phyloP scores from a whole-genome alignment of 2,797 vertebrate genomes.

The Peromyscus eremicus region DNA sequence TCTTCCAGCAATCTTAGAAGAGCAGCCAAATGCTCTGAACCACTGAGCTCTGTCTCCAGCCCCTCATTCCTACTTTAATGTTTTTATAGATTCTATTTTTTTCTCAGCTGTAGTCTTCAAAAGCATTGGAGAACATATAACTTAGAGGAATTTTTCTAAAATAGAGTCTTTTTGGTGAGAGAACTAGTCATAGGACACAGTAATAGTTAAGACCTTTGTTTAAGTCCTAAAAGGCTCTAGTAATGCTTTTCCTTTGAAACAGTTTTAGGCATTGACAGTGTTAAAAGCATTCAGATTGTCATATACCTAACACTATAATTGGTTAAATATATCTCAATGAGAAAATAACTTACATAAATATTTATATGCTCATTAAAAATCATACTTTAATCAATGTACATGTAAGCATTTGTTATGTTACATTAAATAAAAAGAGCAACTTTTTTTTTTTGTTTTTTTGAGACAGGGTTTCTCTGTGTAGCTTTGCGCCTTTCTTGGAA shows the following conservation, averaged over 20 bases:
- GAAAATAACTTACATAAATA: conserved; percentile 6
- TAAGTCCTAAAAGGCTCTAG: neutral
- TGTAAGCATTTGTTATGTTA: conserved; percentile 20
- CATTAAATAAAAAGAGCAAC: conserved; percentile 33
- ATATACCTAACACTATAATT: neutral
- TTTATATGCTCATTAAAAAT: neutral
- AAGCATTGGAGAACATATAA: conserved; percentile 41
- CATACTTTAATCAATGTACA: neutral
- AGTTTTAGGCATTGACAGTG: neutral
- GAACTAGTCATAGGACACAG: neutral
- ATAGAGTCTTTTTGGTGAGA: conserved; percentile 3
- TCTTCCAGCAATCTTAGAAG: neutral
- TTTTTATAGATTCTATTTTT: conserved; percentile 5
- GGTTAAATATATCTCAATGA: conserved; percentile 29
- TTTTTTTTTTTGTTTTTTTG: no score
- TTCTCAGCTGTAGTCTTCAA: conserved; percentile 11
- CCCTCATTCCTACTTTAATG: neutral
- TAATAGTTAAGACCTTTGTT: neutral
- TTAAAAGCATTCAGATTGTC: conserved; percentile 26
- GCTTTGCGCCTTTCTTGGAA: no score
- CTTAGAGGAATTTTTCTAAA: conserved; percentile 41
- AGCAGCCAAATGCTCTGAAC: neutral
- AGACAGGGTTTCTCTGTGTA: no score
- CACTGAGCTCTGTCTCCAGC: neutral
- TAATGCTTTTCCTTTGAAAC: conserved; percentile 22